Evolutionary conservation across 1,140 invertebrate genomes (phyloP).

Genomic region (Chymomyza costata): DNA sequence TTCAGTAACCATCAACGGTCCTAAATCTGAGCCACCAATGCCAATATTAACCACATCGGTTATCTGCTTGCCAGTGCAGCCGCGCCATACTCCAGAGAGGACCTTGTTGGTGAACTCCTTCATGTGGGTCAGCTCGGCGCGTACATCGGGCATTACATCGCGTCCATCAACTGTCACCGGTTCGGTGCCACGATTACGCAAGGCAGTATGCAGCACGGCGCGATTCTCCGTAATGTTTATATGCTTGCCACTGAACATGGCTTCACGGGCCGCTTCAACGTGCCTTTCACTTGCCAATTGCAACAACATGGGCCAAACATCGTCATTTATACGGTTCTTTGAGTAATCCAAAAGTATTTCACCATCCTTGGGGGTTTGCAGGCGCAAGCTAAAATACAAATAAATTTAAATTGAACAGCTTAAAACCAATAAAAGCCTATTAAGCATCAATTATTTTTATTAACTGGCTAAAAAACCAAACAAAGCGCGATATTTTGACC

Average conservation of each 20-base stretch:
- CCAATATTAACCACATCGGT: constrained; percentile 99
- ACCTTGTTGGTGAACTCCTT: constrained; percentile 91
- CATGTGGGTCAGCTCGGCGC: constrained; percentile 95
- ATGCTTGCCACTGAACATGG: constrained; percentile 95
- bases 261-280: constrained; percentile 89
- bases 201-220: constrained; percentile 95
- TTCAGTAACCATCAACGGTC: constrained; percentile 99
- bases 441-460: constrained; percentile 21
- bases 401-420: constrained; percentile 16
- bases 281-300: constrained; percentile 89
- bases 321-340: constrained; percentile 93
- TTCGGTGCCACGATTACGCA: constrained; percentile 89
- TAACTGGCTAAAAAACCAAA: constrained; percentile 4
- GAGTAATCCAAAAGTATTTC: constrained; percentile 95
- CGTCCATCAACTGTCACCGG: constrained; percentile 90
- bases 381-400: constrained; percentile 78
- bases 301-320: constrained; percentile 85
- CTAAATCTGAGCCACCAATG: constrained; percentile 99
- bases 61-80: constrained; percentile 95
- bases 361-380: constrained; percentile 88
- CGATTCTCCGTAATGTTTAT: constrained; percentile 99
- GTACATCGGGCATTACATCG: constrained; percentile 96
- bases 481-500: constrained; percentile 50
- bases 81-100: constrained; percentile 80
- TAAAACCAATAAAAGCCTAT: constrained; percentile 49